Conservation (phyloP, 2,797 vertebrate species). For the Eurystomus glaucurus region DNA sequence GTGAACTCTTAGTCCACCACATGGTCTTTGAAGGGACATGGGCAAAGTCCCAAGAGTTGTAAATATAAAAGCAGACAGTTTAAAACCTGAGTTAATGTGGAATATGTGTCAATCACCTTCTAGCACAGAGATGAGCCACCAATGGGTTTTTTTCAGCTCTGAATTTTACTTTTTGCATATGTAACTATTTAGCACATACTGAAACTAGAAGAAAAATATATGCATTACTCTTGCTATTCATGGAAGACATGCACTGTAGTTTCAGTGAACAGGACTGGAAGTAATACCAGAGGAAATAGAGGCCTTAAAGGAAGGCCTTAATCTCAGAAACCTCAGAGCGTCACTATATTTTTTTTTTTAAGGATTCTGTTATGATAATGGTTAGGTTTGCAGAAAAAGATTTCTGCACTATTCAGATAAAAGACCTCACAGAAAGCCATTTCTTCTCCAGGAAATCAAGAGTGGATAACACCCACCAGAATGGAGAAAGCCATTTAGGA, state of each 20-base stretch:
- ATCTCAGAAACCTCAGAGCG: constrained; percentile 28
- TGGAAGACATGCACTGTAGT: background rate
- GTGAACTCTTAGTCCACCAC: background rate
- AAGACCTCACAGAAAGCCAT: constrained; percentile 34
- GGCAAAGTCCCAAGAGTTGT: background rate
- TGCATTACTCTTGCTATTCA: background rate
- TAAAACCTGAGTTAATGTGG: background rate
- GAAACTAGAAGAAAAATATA: background rate
- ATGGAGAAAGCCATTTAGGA: constrained; percentile 26
- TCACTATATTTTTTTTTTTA: constrained; percentile 30
- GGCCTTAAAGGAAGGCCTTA: constrained; percentile 17
- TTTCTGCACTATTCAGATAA: constrained; percentile 22
- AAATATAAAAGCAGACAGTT: background rate
- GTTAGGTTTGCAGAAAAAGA: constrained; percentile 37
- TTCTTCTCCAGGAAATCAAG: constrained; percentile 34
- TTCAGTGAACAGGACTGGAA: constrained; percentile 38
- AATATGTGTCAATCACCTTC: background rate
- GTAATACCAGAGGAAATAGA: constrained; percentile 43
- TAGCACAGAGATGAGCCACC: background rate
- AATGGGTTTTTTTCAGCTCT: background rate
- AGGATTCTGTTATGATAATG: constrained; percentile 52
- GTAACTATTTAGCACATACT: background rate
- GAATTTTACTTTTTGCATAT: background rate
- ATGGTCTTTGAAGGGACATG: background rate
- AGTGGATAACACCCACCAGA: constrained; percentile 14